Evolutionary conservation across 2,113 vertebrate species (phyloP), one percentile per base, ranked within the genome.

Genomic region (Pelodiscus sinensis): DNA sequence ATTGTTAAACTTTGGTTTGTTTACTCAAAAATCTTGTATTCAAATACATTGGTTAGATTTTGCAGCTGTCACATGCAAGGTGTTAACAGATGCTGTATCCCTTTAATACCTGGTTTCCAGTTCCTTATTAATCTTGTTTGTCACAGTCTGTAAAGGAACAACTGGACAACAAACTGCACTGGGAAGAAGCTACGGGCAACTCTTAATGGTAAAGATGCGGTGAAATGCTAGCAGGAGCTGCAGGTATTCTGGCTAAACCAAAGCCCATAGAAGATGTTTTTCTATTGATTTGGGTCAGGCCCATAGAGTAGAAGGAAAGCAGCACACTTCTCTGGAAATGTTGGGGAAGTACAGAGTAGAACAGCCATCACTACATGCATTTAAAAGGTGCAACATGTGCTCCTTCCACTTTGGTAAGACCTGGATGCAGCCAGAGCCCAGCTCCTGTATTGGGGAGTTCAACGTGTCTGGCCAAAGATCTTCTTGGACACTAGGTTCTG

Each of bases 1-100:
- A 2, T 14, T 44, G 19, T 24, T 4, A 44, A 3, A 6, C 38
- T 11, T 56, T 0, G 65, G 10, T 22, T 35, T 19, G 25, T 44
- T 44, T 4, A 80, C 55, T n/a, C 52, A n/a, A n/a, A n/a, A 18
- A 24, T 81, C 44, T 27, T 44, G 50, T 8, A 19, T 18, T 78
- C 0, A 0, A 35, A 71, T 71, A 25, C 6, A 4, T 0, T 0
- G 25, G 62, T 65, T 65, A 77, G 13, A 44, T 68, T 24, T 5
- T 38, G 13, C 56, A 78, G 51, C 21, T n/a, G 65, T 29, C 4
- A 0, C 27, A 38, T 0, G 2, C 13, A n/a, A 62, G 75, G 75
- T 65, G 55, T 52, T 3, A 22, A n/a, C 19, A 8, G 38, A 51
- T 35, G 62, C 62, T 31, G 16, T 6, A 4, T 4, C 14, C 29